Evolutionary conservation across 2,797 vertebrate genomes (phyloP).

Genomic region (Catostomus latipinnis): DNA sequence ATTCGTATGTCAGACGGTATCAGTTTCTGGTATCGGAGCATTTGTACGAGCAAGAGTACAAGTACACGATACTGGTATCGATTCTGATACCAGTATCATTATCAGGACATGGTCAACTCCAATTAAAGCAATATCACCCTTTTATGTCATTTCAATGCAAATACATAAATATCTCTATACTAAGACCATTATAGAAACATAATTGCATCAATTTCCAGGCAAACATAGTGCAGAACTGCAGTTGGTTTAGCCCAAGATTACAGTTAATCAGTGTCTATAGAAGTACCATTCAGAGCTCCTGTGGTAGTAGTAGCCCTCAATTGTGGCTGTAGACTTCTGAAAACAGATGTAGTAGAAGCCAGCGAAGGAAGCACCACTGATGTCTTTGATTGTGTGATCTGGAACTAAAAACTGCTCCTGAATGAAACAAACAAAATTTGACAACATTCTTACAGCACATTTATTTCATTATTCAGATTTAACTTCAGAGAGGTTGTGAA

Average conservation of each 20-base stretch:
- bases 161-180: no score
- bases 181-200: background rate
- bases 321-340: constrained; percentile 98
- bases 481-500: background rate
- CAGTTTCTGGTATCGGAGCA: no score
- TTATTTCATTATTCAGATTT: background rate
- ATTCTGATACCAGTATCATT: no score
- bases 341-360: constrained; percentile 99
- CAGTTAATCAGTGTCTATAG: background rate
- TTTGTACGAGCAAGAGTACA: no score
- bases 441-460: background rate
- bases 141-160: no score
- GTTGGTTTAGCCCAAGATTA: background rate
- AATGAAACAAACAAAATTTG: background rate
- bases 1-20: no score
- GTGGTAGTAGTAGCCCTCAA: constrained; percentile 94
- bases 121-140: background rate
- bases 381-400: constrained; percentile 98
- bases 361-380: constrained; percentile 97
- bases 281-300: constrained; percentile 88
- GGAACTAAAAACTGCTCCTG: constrained; percentile 98
- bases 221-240: background rate
- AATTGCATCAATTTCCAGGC: no score
- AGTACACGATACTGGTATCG: no score
- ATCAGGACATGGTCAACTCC: no score